phyloP scores from a whole-genome alignment of 2,113 vertebrate species.

The Bos javanicus region DNA sequence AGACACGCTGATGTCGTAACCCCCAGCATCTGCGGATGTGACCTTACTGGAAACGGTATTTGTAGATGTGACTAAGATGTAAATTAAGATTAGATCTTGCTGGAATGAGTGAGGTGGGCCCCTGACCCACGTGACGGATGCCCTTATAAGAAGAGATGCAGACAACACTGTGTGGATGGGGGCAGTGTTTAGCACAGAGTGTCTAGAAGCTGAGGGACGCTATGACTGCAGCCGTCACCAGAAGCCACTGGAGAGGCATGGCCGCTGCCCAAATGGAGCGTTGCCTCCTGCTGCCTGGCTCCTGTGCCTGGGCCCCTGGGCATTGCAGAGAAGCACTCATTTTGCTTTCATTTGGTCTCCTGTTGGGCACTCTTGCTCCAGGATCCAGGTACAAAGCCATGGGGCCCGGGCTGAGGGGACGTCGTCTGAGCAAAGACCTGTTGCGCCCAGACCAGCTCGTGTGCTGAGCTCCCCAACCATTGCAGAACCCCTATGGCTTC shows the following conservation, averaged over 20 bases:
- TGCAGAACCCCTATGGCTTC: background rate
- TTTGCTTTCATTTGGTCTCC: background rate
- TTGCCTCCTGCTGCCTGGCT: background rate
- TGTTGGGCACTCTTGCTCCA: background rate
- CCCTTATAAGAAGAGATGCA: background rate
- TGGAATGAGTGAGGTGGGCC: background rate
- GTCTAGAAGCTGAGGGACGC: background rate
- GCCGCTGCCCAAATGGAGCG: background rate
- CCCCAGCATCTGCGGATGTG: background rate
- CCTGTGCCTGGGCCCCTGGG: fast-evolving
- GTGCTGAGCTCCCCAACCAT: background rate
- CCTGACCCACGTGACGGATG: background rate
- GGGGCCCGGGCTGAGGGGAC: background rate
- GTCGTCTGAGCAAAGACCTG: background rate
- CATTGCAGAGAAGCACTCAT: background rate
- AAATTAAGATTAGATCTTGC: background rate
- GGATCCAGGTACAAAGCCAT: background rate
- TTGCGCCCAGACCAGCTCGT: background rate
- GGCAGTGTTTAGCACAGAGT: background rate
- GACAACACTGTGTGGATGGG: background rate
- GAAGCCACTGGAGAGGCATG: background rate
- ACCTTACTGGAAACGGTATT: background rate
- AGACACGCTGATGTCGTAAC: background rate
- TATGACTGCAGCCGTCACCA: background rate
- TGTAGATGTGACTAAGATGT: background rate